Evolutionary conservation across 2,797 vertebrate species (phyloP), one percentile per base, ranked within the genome.

Genomic region (Rhinogobio ventralis): DNA sequence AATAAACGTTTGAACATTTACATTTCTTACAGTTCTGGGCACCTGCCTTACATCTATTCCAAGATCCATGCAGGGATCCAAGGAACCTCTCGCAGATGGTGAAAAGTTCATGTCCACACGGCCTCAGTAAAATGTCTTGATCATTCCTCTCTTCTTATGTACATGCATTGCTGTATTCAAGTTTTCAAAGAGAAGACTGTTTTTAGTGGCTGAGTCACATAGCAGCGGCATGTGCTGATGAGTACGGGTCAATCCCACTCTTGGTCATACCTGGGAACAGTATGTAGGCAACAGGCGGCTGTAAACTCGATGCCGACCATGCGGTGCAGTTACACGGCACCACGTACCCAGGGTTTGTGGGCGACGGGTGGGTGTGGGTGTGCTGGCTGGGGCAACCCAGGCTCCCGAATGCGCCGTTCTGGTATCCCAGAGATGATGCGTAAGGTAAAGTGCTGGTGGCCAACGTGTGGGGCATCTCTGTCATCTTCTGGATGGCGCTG

Each of bases 221-320:
- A 94, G 98, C 97, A 87, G 98, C 85, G 87, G 97, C 96, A 74
- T 99, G 98, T 92, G 98, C 97, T 94, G 98, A 97, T 86, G 98
- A 97, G 89, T 99, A 99, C 79, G 98, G 98, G 91, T 99, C 98
- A 95, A 99, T 94, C 93, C 98, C 98, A 95, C 96, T 95, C 97
- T 99, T 99, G 95, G 97, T 97, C 98, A 99, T 99, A 95, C 98
- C 98, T 82, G 98, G 98, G 91, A 99, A 99, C 91, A 99, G 96
- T 96, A 99, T 99, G 97, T 99, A 99, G 95, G 98, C 98, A 94
- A 99, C 98, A 49, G 98, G 98, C 92, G 98, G 98, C 93, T 99
- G 98, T 96, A 99, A 96, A 96, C 96, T 99, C 86, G 98, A 99
- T 88, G 98, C 88, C 84, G 98, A 99, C 98, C 98, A 99, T 92